Percentiles rank a stretch among this genome's conserved stretches.
These are phyloP conservation scores for Lepidocyrtinus sp. DNA, from an alignment of 2,888 invertebrate species.

Conservation along the genomic window DNA sequence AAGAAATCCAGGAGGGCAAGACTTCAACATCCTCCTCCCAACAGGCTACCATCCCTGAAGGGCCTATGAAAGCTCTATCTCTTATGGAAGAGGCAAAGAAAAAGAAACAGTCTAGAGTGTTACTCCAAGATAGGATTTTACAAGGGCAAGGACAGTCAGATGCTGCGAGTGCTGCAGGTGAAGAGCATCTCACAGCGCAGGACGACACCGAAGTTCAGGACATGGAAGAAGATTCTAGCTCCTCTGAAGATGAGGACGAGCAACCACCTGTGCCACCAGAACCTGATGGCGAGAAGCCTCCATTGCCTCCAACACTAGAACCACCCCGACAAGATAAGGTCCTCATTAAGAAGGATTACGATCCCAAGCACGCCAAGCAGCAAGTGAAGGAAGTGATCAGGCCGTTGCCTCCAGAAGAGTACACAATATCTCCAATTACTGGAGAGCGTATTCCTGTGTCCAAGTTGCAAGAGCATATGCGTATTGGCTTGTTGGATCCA, in stretches of 20 bases:
- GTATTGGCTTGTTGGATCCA: constrained; percentile 95
- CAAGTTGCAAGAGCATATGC: constrained; percentile 98
- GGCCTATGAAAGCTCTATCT: constrained; percentile 65
- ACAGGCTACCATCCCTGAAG: constrained; percentile 73
- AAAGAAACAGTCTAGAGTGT: constrained; percentile 88
- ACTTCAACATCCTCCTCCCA: constrained; percentile 74
- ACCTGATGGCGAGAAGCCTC: constrained; percentile 72
- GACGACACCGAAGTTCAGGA: constrained; percentile 82
- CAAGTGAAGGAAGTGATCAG: constrained; percentile 76
- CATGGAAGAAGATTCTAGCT: constrained; percentile 85
- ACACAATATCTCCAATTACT: constrained; percentile 97
- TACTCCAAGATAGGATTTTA: constrained; percentile 80
- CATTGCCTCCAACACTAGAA: constrained; percentile 72
- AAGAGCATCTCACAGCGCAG: constrained; percentile 71
- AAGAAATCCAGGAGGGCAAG: constrained; percentile 92
- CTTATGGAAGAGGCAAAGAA: constrained; percentile 84
- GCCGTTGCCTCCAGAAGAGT: constrained; percentile 83
- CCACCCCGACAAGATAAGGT: constrained; percentile 82
- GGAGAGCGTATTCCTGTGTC: constrained; percentile 97
- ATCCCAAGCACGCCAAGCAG: constrained; percentile 85
- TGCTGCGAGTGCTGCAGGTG: constrained; percentile 39
- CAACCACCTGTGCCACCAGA: constrained; percentile 71
- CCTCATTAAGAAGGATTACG: constrained; percentile 94
- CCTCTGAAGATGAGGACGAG: constrained; percentile 81
- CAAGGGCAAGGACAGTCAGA: constrained; percentile 65